A percentile compares a stretch with the other conserved stretches of the same genome.
These are phyloP conservation scores for Poeciliopsis paucimaculata DNA, from an alignment of 2,797 vertebrate genomes.

Conservation along the genomic window DNA sequence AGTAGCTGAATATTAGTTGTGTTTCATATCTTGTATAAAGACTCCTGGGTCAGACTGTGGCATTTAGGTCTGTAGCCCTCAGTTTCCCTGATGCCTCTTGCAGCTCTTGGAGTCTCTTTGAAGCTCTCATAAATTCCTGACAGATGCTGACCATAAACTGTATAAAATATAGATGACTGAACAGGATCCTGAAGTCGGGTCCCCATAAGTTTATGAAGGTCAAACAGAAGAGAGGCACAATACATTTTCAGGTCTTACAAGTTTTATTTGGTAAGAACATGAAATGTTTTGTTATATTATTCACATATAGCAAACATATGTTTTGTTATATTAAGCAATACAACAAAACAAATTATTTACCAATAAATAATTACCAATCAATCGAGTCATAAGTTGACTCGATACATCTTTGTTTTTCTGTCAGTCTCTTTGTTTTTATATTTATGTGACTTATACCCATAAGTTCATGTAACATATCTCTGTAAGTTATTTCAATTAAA, in stretches of 20 bases:
- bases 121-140: background rate
- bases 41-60: too few species aligned
- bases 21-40: background rate
- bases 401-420: too few species aligned
- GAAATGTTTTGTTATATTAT: too few species aligned
- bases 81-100: background rate
- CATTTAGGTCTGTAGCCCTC: background rate
- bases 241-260: background rate
- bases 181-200: background rate
- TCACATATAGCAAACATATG: too few species aligned
- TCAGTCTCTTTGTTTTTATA: too few species aligned
- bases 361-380: background rate
- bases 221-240: background rate
- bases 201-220: background rate
- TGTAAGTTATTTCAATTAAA: too few species aligned
- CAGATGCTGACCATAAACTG: background rate
- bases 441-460: too few species aligned
- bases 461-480: too few species aligned
- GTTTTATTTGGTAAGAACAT: too few species aligned
- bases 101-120: background rate
- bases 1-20: background rate
- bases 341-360: background rate
- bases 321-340: too few species aligned
- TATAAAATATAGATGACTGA: background rate
- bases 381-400: background rate